Evolutionary conservation across 2,113 vertebrate genomes (phyloP).

Genomic region (Notarius quadriscutis): DNA sequence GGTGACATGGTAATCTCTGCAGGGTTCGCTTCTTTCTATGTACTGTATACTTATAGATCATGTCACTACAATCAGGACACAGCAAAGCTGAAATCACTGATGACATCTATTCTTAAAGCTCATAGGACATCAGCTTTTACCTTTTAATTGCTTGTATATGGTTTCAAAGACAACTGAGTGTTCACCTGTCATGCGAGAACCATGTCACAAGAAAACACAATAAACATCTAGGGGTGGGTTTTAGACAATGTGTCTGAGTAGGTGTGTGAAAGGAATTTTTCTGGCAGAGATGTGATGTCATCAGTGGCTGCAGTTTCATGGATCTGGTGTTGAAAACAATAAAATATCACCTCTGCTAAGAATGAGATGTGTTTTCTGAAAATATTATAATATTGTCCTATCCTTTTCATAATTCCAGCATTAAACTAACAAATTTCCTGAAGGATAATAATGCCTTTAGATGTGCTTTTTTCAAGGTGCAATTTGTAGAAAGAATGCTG

Average conservation of each 20-base stretch:
- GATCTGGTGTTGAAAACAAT: slow-evolving; percentile 28
- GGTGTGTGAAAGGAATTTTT: not conserved
- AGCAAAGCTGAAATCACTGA: not conserved
- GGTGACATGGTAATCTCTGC: not conserved
- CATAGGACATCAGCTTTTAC: not conserved
- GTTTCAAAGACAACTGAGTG: not conserved
- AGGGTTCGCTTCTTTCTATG: not conserved
- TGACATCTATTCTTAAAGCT: not conserved
- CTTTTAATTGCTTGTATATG: not conserved
- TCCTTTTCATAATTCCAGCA: not conserved
- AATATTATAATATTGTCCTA: not conserved
- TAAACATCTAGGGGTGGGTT: slow-evolving; percentile 4
- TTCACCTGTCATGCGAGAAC: not conserved
- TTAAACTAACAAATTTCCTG: not conserved
- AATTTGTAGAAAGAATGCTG: not conserved
- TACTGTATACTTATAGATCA: not conserved
- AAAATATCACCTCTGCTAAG: slow-evolving; percentile 1
- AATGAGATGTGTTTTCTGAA: not conserved
- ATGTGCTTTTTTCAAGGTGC: too few relatives aligned
- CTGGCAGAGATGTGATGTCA: not conserved
- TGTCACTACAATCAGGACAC: not conserved
- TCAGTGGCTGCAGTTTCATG: not conserved
- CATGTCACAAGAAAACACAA: not conserved
- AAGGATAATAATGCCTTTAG: not conserved
- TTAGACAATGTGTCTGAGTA: not conserved